Percentiles rank a stretch among this genome's conserved stretches.
Evolutionary conservation across 2,797 vertebrate genomes (phyloP).

Genomic region (Pangasius macronema): DNA sequence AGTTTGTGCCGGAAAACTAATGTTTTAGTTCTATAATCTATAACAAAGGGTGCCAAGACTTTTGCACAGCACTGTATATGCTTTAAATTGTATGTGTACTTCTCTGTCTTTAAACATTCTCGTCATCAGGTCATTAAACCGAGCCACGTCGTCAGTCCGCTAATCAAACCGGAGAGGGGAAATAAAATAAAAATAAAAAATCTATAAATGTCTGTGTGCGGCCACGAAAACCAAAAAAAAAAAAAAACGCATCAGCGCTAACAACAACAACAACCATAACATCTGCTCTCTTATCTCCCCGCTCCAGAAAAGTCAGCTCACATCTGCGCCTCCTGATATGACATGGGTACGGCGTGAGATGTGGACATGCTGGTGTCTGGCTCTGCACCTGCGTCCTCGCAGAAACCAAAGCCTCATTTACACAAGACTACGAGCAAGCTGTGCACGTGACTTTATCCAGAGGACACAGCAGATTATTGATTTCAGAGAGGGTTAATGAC

Average conservation of each 20-base stretch:
- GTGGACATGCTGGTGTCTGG: background rate
- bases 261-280: background rate
- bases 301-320: conserved; percentile 25
- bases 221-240: too few species aligned
- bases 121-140: background rate
- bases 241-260: too few species aligned
- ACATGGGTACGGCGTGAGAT: background rate
- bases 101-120: background rate
- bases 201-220: background rate
- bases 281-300: background rate
- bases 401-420: background rate
- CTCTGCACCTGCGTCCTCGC: background rate
- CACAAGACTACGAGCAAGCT: background rate
- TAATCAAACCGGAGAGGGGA: background rate
- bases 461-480: background rate
- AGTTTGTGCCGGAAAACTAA: too few species aligned
- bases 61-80: too few species aligned
- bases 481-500: background rate
- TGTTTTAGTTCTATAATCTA: too few species aligned
- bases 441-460: background rate
- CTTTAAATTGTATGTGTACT: background rate
- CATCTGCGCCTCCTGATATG: conserved; percentile 3
- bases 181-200: background rate
- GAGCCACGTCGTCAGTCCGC: background rate
- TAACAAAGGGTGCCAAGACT: too few species aligned